Evolutionary conservation across 2,888 invertebrate genomes (phyloP), one percentile per base, ranked within the genome.

Genomic region (Teinopalpus imperialis): DNA sequence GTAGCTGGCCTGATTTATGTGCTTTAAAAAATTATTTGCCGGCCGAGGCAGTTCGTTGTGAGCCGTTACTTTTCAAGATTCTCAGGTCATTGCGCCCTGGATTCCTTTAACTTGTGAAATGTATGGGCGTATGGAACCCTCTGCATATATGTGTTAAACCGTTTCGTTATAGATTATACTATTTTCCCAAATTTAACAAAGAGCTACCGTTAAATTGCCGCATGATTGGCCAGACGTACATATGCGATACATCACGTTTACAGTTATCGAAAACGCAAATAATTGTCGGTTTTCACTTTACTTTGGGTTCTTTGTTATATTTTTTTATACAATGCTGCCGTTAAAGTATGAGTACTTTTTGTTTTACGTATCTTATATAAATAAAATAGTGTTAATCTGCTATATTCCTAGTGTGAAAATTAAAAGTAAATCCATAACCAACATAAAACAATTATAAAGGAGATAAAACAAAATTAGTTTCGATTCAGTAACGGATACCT

Each of bases 31-130:
- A 30, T 52, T 46, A 51, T 51, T 51, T 30, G 48, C 56, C 56
- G 54, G 60, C 56, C 51, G 55, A 54, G 51, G 47, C 54, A 57
- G 63, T 41, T 47, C 40, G 29, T 52, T 47, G 45, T 41, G 56
- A 59, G 81, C 86, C 86, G 86, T 87, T 87, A 87, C 78, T 85
- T 85, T 87, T 85, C 72, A 81, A 83, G 74, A 82, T 81, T 72
- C 66, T 67, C 59, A 71, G 86, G 86, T 87, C 86, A 86, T 70
- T 80, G 86, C 56, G 82, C 86, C 68, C 61, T 54, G 65, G 51
- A 57, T 54, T 55, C 56, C 56, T 56, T 59, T 50, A 55, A 59
- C 45, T 26, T 40, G 21, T 26, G 8, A 46, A 64, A 64, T 59
- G 54, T 60, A 69, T 64, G 65, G 64, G 61, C 61, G 64, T 68